Base-by-base conservation (phyloP, 2,797 vertebrate genomes). In the Rachycentron canadum region DNA sequence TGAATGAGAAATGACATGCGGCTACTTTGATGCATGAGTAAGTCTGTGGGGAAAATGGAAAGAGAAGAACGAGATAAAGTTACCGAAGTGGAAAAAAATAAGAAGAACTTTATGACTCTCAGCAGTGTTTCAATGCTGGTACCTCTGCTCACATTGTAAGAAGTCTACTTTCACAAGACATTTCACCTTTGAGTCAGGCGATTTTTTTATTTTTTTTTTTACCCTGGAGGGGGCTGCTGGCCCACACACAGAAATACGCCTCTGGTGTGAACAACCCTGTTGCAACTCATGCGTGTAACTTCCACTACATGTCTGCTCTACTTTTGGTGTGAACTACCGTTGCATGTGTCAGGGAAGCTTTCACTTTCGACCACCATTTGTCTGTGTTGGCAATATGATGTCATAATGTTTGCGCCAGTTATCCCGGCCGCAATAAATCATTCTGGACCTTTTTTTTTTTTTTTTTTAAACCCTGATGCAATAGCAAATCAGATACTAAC, bases 251-350 rank as follows among this genome's bases (percentile, higher is more conserved):
- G 45, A 73, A 70, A 76, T 59, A 19, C 2, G 53, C 81, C 75
- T 76, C 40, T 78, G 61, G 81, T 84, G 65, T 72, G 66, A 86
- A 69, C 72, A 72, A 26, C 32, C 55, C 63, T 76, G 62, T 64
- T 79, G 60, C 69, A 79, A 49, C 64, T 84, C 85, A 81, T 84
- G 81, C 82, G 69, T 82, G 58, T 83, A 77, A 87, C 73, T 65
- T 76, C 28, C 61, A 80, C 76, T 71, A 50, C 78, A 74, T 2
- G n/a, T 81, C 65, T 72, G 65, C 40, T 76, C 65, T 63, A 45
- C 60, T 80, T 79, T 69, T 45, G 41, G 52, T 74, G 73, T 82
- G 76, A 82, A 70, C 45, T 32, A 25, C 60, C 61, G 78, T 75
- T 6, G 1, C 65, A 43, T n/a, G 67, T 69, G 66, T 86, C 66